Percentiles rank a stretch among this genome's conserved stretches.
phyloP scores from a whole-genome alignment of 1,140 invertebrate species.

The Macrocentrus cingulum region DNA sequence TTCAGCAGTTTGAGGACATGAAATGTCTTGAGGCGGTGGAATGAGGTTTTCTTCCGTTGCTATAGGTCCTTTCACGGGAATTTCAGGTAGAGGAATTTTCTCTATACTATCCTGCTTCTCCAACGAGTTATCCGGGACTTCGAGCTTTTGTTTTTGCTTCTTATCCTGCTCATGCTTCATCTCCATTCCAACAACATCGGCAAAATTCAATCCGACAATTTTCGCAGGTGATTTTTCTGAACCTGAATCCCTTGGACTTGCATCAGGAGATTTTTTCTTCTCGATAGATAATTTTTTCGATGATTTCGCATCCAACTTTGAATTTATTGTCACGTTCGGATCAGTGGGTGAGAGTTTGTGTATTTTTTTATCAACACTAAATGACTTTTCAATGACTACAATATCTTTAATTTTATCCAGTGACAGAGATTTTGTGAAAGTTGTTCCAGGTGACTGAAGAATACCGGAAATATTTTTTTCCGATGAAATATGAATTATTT shows the following conservation, averaged over 20 bases:
- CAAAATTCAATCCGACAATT: slow-evolving; percentile 42
- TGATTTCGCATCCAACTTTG: slow-evolving; percentile 29
- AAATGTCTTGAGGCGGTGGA: slow-evolving; percentile 21
- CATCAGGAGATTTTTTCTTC: slow-evolving; percentile 44
- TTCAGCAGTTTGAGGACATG: slow-evolving; percentile 27
- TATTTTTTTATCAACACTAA: slow-evolving; percentile 47
- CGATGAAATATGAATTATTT: slow-evolving; percentile 39
- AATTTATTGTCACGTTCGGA: slow-evolving; percentile 47
- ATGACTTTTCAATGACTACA: slow-evolving; percentile 34
- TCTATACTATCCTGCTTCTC: slow-evolving; percentile 55
- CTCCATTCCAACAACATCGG: slow-evolving; percentile 49
- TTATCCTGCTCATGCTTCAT: slow-evolving; percentile 49
- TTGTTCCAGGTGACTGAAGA: slow-evolving; percentile 25
- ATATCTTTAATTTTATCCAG: slow-evolving; percentile 45
- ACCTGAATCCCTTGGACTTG: slow-evolving; percentile 31
- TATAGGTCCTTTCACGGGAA: slow-evolving; percentile 34
- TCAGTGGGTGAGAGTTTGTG: slow-evolving; percentile 47
- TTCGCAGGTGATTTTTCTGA: slow-evolving; percentile 35
- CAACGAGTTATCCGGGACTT: slow-evolving; percentile 46
- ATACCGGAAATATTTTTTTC: slow-evolving; percentile 41
- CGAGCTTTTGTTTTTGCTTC: slow-evolving; percentile 41
- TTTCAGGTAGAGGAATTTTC: slow-evolving; percentile 53
- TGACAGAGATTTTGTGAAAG: slow-evolving; percentile 42
- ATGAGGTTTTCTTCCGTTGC: slow-evolving; percentile 8
- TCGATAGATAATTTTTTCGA: slow-evolving; percentile 35